Evolutionary conservation across 2,888 invertebrate species (phyloP), one percentile per base, ranked within the genome.

Genomic region (Scrobipalpa costella): DNA sequence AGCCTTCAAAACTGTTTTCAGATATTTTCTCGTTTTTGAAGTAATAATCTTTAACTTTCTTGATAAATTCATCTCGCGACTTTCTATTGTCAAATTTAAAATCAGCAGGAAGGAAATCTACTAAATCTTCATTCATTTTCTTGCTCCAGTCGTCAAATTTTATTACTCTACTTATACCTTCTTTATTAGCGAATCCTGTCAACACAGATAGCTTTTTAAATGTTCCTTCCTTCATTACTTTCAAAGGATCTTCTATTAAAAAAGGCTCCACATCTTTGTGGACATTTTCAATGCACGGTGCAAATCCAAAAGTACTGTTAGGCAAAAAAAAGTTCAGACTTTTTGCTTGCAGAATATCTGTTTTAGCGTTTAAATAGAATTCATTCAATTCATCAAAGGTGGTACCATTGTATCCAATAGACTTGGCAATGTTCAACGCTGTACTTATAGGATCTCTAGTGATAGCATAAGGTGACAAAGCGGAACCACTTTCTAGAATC

Each of bases 261-360:
- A 89, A 76, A 3, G 88, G 71, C 66, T 85, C 82, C 11, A 77
- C 69, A n/a, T 78, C 79, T 61, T 78, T 71, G 59, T 78, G 71
- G 33, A 74, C 63, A 62, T 76, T 85, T 74, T 91, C 90, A 61
- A 90, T 78, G 64, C 90, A 91, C 0, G 91, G 91, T 1, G 88
- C 77, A 67, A 85, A 88, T 5, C 90, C 90, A 71, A 91, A 90
- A 2, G 90, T 90, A 34, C 87, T 84, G 64, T 91, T 91, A 3
- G 75, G 75, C 47, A 90, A 69, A 64, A 82, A 88, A 69, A 85
- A 90, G 66, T 91, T 80, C 33, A 85, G 70, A 65, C 88, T 89
- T 66, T 79, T 78, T 7, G 69, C 68, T n/a, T 82, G 74, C 33
- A 90, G 67, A 47, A 75, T 67, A 57, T 75, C 67, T 0, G 72